These are phyloP conservation scores for Rhagoletis zephyria DNA, from an alignment of 1,140 invertebrate species.

Conservation along the genomic window DNA sequence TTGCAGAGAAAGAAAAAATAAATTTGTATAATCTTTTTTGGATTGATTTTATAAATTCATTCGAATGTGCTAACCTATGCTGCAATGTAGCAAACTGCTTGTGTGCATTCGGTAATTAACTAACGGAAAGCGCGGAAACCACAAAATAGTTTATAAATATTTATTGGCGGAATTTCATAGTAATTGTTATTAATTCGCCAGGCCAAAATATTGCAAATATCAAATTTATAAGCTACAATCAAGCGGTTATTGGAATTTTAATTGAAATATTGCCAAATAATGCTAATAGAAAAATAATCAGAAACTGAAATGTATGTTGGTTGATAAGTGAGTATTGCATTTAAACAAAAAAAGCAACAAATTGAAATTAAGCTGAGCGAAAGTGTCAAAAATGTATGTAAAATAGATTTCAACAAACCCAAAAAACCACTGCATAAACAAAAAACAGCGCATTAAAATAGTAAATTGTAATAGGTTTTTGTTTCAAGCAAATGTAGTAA, in stretches of 20 bases:
- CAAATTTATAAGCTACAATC: constrained; percentile 13
- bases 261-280: constrained; percentile 12
- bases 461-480: neutral
- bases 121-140: neutral
- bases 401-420: neutral
- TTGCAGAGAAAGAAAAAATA: too few species aligned
- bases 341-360: neutral
- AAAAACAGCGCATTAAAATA: neutral
- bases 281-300: neutral
- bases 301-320: neutral
- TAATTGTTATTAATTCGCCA: constrained; percentile 17
- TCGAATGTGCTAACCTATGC: neutral
- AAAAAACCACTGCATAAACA: neutral
- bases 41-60: neutral
- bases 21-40: too few species aligned
- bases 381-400: neutral
- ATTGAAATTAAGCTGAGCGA: neutral
- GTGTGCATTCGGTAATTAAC: neutral
- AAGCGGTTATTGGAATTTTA: constrained; percentile 15
- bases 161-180: constrained; percentile 1
- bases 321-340: neutral
- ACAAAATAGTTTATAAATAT: neutral
- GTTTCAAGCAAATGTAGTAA: too few species aligned
- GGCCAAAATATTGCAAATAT: neutral
- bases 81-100: neutral